Evolutionary conservation across 2,797 vertebrate species (phyloP), one percentile per base, ranked within the genome.

Genomic region (Spinus pinus): DNA sequence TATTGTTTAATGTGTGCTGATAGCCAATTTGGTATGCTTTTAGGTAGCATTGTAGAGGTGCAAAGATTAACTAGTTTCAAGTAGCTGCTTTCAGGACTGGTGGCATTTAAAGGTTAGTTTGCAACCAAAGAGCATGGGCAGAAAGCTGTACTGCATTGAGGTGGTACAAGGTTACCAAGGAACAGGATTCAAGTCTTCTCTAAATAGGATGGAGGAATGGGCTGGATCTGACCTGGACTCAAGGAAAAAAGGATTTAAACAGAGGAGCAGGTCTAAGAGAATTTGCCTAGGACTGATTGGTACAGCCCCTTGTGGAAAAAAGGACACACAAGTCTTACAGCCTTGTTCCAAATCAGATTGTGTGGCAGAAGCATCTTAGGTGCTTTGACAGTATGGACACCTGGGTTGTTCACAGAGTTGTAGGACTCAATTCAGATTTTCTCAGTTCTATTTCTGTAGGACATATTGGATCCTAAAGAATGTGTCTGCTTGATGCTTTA

Each of bases 261-360:
- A 75, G 35, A 75, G 31, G 10, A 70, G 10, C 23, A 79, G 28
- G 10, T 30, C 24, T 50, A 19, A 60, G 22, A 60, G 37, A 85
- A 35, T 73, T 82, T 83, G 30, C 46, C 44, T 61, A 41, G 61
- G 37, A 20, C 15, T 53, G 62, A 61, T 47, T 49, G 49, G 11
- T 46, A 7, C 9, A 77, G 64, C 9, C 41, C 25, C 10, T n/a
- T 62, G 69, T 69, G 62, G 27, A 69, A 49, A 42, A 35, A 60
- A 46, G 35, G 54, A 56, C 18, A 12, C 10, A 1, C 0, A 1
- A 0, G 10, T 65, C 42, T 71, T 85, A 42, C 39, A 80, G 33
- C 14, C 28, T 70, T 41, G 10, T 28, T 87, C 50, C 42, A 50
- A 60, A 61, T 71, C 11, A 54, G 30, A 19, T 7, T 65, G 53